phyloP scores from a whole-genome alignment of 2,113 vertebrate genomes.

The Calonectris borealis region DNA sequence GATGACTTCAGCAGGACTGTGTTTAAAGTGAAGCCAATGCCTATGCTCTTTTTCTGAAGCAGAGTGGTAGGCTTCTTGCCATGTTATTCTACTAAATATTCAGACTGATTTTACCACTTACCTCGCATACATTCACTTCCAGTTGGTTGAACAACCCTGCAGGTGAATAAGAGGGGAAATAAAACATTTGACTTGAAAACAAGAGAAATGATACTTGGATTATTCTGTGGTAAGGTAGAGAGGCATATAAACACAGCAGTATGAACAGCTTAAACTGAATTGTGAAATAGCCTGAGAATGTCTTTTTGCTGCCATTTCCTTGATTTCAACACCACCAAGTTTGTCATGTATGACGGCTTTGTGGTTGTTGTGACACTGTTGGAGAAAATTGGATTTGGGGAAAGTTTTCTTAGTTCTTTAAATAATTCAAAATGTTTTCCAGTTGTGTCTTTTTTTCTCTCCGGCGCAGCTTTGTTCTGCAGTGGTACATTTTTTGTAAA shows the following conservation, averaged over 20 bases:
- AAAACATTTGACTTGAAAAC: neutral
- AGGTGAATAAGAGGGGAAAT: neutral
- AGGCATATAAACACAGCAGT: slow-evolving; percentile 21
- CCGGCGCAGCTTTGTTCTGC: slow-evolving; percentile 20
- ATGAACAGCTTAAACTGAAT: slow-evolving; percentile 23
- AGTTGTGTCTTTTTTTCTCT: neutral
- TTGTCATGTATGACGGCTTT: slow-evolving; percentile 46
- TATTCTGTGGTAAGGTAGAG: slow-evolving; percentile 22
- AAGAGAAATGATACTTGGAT: neutral
- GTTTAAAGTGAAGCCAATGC: neutral
- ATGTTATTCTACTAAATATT: neutral
- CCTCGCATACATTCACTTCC: neutral
- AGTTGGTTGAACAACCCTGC: neutral
- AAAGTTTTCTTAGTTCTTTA: slow-evolving; percentile 62
- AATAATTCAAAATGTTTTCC: slow-evolving; percentile 46
- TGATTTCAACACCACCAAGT: slow-evolving; percentile 34
- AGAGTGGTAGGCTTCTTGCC: neutral
- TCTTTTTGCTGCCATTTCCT: slow-evolving; percentile 37
- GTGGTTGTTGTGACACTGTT: slow-evolving; percentile 48
- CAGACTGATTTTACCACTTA: neutral
- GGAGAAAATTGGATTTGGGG: slow-evolving; percentile 52
- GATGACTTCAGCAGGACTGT: neutral
- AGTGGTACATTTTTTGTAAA: neutral
- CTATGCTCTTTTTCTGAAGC: neutral
- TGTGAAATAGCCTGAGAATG: slow-evolving; percentile 53